These are phyloP conservation scores for Phenganax stokvisi DNA, from an alignment of 92 coral and sea anemone genomes.

Conservation along the genomic window DNA sequence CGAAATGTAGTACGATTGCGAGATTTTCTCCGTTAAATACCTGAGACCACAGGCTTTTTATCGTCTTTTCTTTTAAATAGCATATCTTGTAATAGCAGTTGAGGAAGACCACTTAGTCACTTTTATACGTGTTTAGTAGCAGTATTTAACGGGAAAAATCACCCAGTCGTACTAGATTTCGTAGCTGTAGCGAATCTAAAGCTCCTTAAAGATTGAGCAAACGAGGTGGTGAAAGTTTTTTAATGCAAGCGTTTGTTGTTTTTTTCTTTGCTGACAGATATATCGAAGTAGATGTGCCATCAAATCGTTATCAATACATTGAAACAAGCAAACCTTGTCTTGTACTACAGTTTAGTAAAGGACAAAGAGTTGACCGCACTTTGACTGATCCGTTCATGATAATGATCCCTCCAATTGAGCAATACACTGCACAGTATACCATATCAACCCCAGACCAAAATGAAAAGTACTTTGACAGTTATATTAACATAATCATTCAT, in stretches of 20 bases:
- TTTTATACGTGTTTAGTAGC: no score
- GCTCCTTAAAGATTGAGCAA: no score
- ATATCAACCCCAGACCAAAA: constrained; percentile 54
- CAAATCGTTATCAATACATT: constrained; percentile 30
- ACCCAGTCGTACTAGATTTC: no score
- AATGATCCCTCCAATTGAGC: constrained; percentile 59
- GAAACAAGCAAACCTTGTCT: constrained; percentile 41
- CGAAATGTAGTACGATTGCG: no score
- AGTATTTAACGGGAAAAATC: no score
- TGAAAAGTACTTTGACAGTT: constrained; percentile 22
- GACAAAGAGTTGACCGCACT: constrained; percentile 5
- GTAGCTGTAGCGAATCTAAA: no score
- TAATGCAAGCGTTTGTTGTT: neutral
- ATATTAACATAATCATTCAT: constrained; percentile 46
- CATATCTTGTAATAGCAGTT: no score
- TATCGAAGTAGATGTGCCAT: constrained; percentile 32
- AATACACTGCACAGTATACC: constrained; percentile 63
- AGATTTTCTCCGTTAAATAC: no score
- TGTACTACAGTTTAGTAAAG: constrained; percentile 36
- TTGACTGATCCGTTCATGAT: constrained; percentile 68
- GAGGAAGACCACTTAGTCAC: no score
- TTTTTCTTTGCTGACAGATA: neutral
- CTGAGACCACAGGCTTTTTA: no score
- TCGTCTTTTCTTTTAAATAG: no score
- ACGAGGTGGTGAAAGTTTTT: neutral